A percentile compares a stretch with the other conserved stretches of the same genome.
Conservation (phyloP, 2,113 vertebrate genomes). For the Pituophis catenifer region DNA sequence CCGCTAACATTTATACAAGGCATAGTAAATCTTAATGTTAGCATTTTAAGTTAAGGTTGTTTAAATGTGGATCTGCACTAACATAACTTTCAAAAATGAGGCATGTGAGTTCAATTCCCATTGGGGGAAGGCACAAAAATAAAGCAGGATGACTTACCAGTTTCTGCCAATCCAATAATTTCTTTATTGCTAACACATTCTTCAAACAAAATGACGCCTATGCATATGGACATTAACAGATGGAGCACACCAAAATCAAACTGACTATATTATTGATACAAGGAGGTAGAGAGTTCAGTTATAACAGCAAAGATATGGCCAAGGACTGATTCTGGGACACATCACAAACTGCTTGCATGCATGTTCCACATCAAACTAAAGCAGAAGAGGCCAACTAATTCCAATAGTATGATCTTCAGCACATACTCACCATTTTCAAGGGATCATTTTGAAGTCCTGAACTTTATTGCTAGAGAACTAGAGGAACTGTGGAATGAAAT, state of each 20-base stretch:
- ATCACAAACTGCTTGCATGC: not conserved
- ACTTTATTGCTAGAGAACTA: not conserved
- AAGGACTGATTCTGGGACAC: not conserved
- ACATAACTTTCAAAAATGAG: not conserved
- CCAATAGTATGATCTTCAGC: not conserved
- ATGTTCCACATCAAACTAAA: not conserved
- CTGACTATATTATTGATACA: not conserved
- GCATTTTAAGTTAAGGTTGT: not conserved
- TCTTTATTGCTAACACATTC: not conserved
- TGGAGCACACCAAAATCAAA: not conserved
- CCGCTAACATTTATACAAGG: not conserved
- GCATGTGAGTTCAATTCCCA: not conserved
- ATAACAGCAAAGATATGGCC: not conserved
- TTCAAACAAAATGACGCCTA: not conserved
- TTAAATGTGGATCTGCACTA: not conserved
- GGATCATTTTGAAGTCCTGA: not conserved
- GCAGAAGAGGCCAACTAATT: not conserved
- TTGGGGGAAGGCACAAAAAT: not conserved
- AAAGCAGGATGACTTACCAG: not conserved
- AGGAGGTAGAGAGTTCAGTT: not conserved
- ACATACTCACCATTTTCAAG: not conserved
- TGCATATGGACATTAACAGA: not conserved
- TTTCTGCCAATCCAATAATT: not conserved
- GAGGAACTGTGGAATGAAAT: not conserved
- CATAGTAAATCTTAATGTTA: not conserved